Evolutionary conservation across 2,113 vertebrate species (phyloP).

Genomic region (Uropsilus gracilis): DNA sequence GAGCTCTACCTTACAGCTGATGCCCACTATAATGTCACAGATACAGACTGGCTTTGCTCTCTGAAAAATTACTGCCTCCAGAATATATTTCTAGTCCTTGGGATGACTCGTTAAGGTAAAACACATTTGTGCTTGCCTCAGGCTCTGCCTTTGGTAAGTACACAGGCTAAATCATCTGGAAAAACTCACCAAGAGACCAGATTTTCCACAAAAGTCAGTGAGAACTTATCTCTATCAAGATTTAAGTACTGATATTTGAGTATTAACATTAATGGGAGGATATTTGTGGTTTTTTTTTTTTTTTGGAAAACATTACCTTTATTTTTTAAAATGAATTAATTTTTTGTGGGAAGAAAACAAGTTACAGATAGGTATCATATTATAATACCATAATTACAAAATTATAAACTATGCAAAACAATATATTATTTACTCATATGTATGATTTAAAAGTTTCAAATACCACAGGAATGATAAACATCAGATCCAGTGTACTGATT

Average conservation of each 20-base stretch:
- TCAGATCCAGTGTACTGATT: no score
- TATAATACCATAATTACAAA: no score
- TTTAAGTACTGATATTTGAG: neutral
- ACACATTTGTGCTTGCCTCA: neutral
- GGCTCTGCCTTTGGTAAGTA: neutral
- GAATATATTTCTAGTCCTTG: neutral
- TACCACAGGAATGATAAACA: no score
- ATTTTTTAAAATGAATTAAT: no score
- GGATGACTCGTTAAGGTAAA: neutral
- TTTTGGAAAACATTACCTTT: no score
- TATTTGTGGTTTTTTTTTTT: no score
- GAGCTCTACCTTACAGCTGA: neutral
- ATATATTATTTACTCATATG: no score
- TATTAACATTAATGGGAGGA: neutral
- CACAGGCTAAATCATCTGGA: neutral
- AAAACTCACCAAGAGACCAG: neutral
- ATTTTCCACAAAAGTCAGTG: neutral
- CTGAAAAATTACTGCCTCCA: neutral
- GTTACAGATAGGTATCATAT: no score
- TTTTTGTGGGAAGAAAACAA: no score
- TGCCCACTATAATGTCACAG: neutral
- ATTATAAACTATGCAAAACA: no score
- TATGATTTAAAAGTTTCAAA: no score
- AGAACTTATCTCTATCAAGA: neutral
- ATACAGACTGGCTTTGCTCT: neutral